Evolutionary conservation across 30 jellyfish, hydroid and myxozoan species (phyloP), one percentile per base, ranked within the genome.

Genomic region (Pseudorhiza aurosa): DNA sequence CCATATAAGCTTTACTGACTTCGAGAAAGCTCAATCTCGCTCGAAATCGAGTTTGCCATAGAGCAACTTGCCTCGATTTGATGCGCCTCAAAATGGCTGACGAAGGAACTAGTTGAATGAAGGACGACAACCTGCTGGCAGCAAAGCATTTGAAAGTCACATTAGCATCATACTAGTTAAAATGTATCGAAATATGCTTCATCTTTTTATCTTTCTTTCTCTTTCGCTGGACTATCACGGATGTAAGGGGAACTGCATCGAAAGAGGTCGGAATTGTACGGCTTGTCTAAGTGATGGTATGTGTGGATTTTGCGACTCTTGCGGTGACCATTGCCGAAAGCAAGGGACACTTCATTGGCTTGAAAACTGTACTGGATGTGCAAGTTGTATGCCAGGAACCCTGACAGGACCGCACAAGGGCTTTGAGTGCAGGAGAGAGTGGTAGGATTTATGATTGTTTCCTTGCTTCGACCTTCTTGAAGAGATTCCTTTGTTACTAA

Each of bases 351-450:
- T 87, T 6, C 96, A 81, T 64, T 78, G 88, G 72, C 82, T 82
- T 26, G 97, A 81, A n/a, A 89, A 89, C 58, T 89, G 97, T 71
- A 81, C 97, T 21, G 88, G 58, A n/a, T 89, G 97, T 45, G 96
- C 97, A 9, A 90, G 91, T 21, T 89, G 97, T 82, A 82, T 89
- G 63, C 97, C 97, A 45, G 97, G 97, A 1, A 82, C 97, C 28
- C 81, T 89, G 25, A 71, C 88, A 26, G 97, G 97, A 1, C 97
- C 97, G 22, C 81, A 89, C 24, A 82, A 89, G 42, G 96, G 90
- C 21, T 77, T 58, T 75, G 71, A 81, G 17, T 89, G 97, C 64
- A 51, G 97, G 46, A 87, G 68, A 18, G 97, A 89, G 55, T 89
- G 97, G 97, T 89, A 89, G 28, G 85, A 28, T 3, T 8, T 58